Evolutionary conservation across 2,113 vertebrate species (phyloP).

Genomic region (Syngnathus typhle): DNA sequence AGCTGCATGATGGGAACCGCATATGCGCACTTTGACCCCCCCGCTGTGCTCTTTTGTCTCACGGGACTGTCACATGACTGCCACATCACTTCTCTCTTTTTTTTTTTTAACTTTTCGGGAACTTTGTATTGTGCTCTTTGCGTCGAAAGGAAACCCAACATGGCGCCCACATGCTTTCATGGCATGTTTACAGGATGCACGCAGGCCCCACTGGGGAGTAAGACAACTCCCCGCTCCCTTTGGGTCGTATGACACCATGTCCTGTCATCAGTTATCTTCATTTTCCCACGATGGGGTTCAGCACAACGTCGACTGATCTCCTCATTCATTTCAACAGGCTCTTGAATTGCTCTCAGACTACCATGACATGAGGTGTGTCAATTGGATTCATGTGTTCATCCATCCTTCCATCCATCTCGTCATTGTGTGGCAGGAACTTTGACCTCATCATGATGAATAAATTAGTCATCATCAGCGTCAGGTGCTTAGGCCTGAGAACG

Average conservation of each 20-base stretch:
- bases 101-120: no score
- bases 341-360: no score
- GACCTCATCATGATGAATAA: neutral
- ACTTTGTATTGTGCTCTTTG: neutral
- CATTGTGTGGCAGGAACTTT: neutral
- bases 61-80: neutral
- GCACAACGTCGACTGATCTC: neutral
- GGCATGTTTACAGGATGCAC: conserved; percentile 9
- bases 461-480: neutral
- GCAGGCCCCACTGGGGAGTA: neutral
- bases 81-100: neutral
- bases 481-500: neutral
- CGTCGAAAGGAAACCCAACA: conserved; percentile 14
- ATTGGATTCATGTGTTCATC: neutral
- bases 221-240: neutral
- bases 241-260: neutral
- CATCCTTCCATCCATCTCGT: neutral
- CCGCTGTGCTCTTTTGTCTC: neutral
- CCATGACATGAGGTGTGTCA: no score
- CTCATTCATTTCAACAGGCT: no score
- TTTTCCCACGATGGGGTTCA: neutral
- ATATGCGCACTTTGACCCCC: conserved; percentile 9
- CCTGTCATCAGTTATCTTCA: neutral
- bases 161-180: neutral
- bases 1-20: conserved; percentile 38